phyloP scores from a whole-genome alignment of 2,113 vertebrate genomes.

The Chaenocephalus aceratus region DNA sequence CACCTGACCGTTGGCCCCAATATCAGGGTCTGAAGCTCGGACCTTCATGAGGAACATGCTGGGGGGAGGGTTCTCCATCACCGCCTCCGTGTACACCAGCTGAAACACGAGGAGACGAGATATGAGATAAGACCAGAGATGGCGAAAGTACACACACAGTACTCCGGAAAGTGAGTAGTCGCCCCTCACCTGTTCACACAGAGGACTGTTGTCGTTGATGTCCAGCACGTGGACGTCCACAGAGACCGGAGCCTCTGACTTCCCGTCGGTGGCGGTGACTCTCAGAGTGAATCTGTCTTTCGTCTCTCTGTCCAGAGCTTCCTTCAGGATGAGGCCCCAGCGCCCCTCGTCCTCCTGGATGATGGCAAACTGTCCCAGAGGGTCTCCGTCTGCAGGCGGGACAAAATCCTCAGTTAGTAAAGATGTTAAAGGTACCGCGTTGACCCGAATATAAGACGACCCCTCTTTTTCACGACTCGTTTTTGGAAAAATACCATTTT shows the following conservation, averaged over 20 bases:
- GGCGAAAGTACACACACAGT: too few species aligned
- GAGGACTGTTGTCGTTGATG: constrained; percentile 95
- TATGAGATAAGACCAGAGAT: neutral
- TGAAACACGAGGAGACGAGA: constrained; percentile 63
- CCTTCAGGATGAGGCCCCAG: constrained; percentile 91
- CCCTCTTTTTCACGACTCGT: too few species aligned
- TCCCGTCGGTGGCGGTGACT: constrained; percentile 93
- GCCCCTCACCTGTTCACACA: constrained; percentile 90
- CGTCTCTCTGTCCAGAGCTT: constrained; percentile 90
- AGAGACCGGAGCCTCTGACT: constrained; percentile 87
- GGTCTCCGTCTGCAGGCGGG: constrained; percentile 88
- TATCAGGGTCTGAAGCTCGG: constrained; percentile 89
- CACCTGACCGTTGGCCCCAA: constrained; percentile 90
- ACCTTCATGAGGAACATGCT: constrained; percentile 89
- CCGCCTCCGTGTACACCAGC: constrained; percentile 89
- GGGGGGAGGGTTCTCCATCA: constrained; percentile 89
- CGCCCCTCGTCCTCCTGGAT: constrained; percentile 84
- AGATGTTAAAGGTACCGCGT: too few species aligned
- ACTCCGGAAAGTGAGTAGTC: neutral
- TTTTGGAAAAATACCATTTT: too few species aligned
- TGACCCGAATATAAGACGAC: too few species aligned
- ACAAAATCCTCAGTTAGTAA: too few species aligned
- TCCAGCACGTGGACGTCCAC: constrained; percentile 94
- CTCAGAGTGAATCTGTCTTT: constrained; percentile 88
- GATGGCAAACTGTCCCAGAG: constrained; percentile 90